A percentile compares a stretch with the other conserved stretches of the same genome.
Evolutionary conservation across 2,888 invertebrate species (phyloP).

Genomic region (Drosophila meridionalis): DNA sequence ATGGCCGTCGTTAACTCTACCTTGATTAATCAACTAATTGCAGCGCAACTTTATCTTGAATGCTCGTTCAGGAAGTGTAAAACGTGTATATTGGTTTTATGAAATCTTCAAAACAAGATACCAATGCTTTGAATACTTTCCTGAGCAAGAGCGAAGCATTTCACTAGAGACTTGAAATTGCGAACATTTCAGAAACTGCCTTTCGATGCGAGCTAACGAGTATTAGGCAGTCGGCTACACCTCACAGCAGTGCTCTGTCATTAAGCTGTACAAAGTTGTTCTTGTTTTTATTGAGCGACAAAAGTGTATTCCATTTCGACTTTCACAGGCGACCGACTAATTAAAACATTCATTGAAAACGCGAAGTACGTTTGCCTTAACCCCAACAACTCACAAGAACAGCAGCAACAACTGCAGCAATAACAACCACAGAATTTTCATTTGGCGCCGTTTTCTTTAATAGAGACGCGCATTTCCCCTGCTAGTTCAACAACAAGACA

Average conservation of each 20-base stretch:
- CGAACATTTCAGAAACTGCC: neutral
- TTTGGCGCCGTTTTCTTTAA: slow-evolving; percentile 40
- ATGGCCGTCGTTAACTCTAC: neutral
- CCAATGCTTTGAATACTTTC: too few relatives aligned
- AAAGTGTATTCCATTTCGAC: slow-evolving; percentile 17
- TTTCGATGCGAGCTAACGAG: neutral
- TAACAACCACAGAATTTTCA: slow-evolving; percentile 30
- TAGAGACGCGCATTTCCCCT: slow-evolving; percentile 42
- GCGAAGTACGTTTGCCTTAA: slow-evolving; percentile 20
- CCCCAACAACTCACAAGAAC: neutral
- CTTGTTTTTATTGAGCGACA: slow-evolving; percentile 3
- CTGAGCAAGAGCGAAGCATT: too few relatives aligned
- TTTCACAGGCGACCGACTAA: slow-evolving; percentile 45
- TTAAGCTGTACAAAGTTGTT: neutral
- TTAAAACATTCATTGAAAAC: slow-evolving; percentile 61
- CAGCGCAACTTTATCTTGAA: slow-evolving; percentile 2
- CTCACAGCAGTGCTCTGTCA: neutral
- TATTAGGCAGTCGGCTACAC: neutral
- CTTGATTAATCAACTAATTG: slow-evolving; percentile 4
- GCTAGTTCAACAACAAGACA: slow-evolving; percentile 9
- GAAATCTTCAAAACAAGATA: too few relatives aligned
- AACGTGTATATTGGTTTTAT: neutral
- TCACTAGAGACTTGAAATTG: neutral
- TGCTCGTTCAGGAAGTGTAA: neutral
- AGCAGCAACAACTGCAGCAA: slow-evolving; percentile 19